phyloP scores from a whole-genome alignment of 2,797 vertebrate species.

The Hippocampus kuda region DNA sequence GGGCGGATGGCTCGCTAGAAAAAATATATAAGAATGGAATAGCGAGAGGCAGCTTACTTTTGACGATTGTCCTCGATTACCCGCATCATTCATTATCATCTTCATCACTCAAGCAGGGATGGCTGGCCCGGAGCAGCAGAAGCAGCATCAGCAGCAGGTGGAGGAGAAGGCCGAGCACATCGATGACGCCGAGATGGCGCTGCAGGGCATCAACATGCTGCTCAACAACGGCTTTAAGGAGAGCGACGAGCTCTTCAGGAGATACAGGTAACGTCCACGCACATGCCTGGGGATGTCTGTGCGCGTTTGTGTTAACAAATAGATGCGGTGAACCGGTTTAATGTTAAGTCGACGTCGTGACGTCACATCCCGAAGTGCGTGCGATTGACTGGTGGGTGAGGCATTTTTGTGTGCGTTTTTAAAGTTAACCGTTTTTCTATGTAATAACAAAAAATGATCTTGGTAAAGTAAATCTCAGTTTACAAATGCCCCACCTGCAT shows the following conservation, averaged over 20 bases:
- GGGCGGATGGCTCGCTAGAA: not conserved
- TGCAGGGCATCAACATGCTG: slow-evolving; percentile 96
- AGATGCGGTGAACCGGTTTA: not conserved
- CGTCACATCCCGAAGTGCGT: not conserved
- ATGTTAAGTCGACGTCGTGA: not conserved
- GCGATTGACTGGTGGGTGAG: not conserved
- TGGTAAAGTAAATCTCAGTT: not conserved
- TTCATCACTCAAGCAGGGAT: slow-evolving; percentile 35
- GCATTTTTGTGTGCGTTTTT: not conserved
- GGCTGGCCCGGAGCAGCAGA: slow-evolving; percentile 66
- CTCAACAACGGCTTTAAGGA: slow-evolving; percentile 97
- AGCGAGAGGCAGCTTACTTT: not conserved
- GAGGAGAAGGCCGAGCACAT: slow-evolving; percentile 65
- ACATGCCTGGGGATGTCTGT: not conserved
- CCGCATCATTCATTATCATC: not conserved
- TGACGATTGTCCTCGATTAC: not conserved
- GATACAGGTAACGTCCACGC: slow-evolving; percentile 75
- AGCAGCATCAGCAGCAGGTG: slow-evolving; percentile 44
- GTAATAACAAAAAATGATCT: no score
- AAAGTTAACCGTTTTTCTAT: no score
- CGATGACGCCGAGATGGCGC: slow-evolving; percentile 89
- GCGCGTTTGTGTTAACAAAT: not conserved
- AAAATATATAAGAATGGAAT: not conserved
- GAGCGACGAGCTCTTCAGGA: slow-evolving; percentile 93
- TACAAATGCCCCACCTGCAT: not conserved